Base-by-base conservation (phyloP, 2,797 vertebrate genomes). In the Avahi laniger region DNA sequence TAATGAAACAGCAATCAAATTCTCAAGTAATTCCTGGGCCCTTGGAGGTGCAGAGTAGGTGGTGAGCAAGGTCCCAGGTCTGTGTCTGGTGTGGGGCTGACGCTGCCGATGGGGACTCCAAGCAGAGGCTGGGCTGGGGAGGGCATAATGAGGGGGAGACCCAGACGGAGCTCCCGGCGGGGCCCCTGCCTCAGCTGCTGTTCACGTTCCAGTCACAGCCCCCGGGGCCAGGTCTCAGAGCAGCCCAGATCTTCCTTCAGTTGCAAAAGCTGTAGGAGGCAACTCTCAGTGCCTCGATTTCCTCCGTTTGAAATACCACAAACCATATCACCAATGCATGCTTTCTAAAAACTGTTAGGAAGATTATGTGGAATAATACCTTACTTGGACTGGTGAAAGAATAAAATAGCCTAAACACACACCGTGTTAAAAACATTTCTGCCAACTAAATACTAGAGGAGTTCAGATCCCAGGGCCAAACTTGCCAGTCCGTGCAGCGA, bases 1-100 rank as follows among this genome's bases (percentile, higher is more conserved):
- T 48, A 84, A 57, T 65, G 73, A 83, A 88, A 79, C 95, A 89
- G n/a, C 14, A 7, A 13, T 72, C 35, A 52, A 41, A 91, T 61
- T 81, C 41, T 85, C 20, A 22, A 83, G 50, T n/a, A 15, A 35
- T 63, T 28, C 65, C 28, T 14, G 41, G 15, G 28, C 18, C 35
- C 14, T 38, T 2, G 3, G 54, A 87, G 28, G n/a, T n/a, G 4
- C 3, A 0, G 17, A 6, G 43, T 22, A 43, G 28, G 41, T 73
- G 41, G n/a, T 9, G 9, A 0, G 0, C 17, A 20, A 9, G 18
- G 8, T 12, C 17, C 1, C 6, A 20, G 26, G 15, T 79, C 26
- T 65, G 57, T n/a, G 35, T 54, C 26, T n/a, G n/a, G 17, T 15
- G 15, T 41, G 35, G 28, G n/a, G 15, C 11, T 87, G 80, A 28